Evolutionary conservation across 2,888 invertebrate genomes (phyloP).

Genomic region (Tipula vernalis): DNA sequence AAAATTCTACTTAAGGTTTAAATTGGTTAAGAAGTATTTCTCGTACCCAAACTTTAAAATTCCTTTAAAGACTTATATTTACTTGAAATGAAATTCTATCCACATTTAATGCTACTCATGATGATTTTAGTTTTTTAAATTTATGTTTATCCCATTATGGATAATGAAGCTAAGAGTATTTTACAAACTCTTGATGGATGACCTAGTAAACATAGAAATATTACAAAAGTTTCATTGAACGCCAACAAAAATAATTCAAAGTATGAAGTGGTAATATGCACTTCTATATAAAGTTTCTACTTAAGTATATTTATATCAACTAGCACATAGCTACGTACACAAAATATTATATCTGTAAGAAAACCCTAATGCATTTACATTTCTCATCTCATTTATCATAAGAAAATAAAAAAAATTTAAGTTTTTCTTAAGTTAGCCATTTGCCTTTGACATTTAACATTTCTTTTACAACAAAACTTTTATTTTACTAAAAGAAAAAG

Average conservation of each 20-base stretch:
- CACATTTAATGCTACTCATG: background rate
- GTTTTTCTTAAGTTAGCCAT: background rate
- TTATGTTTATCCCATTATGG: background rate
- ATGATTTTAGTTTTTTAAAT: background rate
- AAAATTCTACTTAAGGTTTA: no score
- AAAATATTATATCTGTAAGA: background rate
- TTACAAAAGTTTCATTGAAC: background rate
- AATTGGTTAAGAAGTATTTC: no score
- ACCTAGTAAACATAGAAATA: background rate
- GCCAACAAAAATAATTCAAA: background rate
- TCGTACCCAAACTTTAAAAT: no score
- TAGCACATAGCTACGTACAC: no score
- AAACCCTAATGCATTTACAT: background rate
- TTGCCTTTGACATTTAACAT: background rate
- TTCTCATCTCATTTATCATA: constrained; percentile 4
- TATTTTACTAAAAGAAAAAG: background rate
- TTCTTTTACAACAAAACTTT: background rate
- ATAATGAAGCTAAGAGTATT: background rate
- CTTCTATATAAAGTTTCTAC: background rate
- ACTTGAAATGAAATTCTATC: background rate
- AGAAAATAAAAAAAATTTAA: background rate
- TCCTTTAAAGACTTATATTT: background rate
- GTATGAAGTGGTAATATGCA: background rate
- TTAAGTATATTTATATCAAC: background rate
- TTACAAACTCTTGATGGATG: background rate